Evolutionary conservation across 2,113 vertebrate species (phyloP).

Genomic region (Sapayoa aenigma): DNA sequence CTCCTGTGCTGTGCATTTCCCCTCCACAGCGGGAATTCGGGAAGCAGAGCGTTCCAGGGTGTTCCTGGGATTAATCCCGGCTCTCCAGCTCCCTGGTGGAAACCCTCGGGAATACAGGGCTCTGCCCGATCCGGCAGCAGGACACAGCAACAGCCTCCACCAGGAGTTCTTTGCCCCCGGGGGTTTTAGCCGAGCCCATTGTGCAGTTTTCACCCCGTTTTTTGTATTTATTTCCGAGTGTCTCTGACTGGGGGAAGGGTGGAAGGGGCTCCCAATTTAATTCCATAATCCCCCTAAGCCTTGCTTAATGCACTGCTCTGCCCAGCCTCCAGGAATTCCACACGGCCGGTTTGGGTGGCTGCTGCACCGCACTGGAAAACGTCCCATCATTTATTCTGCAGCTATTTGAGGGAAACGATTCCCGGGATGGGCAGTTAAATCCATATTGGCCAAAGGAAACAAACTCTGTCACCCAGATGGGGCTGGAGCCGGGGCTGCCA

Average conservation of each 20-base stretch:
- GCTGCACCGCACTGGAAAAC: neutral
- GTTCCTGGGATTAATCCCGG: neutral
- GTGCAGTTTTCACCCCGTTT: neutral
- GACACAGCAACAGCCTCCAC: neutral
- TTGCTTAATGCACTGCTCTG: constrained; percentile 24
- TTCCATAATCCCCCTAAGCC: constrained; percentile 54
- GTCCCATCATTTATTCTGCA: constrained; percentile 38
- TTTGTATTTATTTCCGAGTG: neutral
- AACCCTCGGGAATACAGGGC: neutral
- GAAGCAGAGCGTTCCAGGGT: neutral
- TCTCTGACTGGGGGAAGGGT: constrained; percentile 32
- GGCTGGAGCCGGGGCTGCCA: neutral
- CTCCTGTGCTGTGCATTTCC: neutral
- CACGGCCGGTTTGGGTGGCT: neutral
- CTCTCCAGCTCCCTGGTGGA: neutral
- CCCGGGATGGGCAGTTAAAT: neutral
- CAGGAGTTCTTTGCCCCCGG: neutral
- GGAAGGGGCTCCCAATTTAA: constrained; percentile 54
- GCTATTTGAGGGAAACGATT: neutral
- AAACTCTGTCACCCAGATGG: neutral
- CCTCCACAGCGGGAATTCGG: neutral
- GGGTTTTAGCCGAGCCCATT: neutral
- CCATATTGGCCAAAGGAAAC: neutral
- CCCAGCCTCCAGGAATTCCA: neutral
- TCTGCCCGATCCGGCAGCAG: no score